Conservation (phyloP, 2,797 vertebrate genomes). For the Pelochelys cantorii region DNA sequence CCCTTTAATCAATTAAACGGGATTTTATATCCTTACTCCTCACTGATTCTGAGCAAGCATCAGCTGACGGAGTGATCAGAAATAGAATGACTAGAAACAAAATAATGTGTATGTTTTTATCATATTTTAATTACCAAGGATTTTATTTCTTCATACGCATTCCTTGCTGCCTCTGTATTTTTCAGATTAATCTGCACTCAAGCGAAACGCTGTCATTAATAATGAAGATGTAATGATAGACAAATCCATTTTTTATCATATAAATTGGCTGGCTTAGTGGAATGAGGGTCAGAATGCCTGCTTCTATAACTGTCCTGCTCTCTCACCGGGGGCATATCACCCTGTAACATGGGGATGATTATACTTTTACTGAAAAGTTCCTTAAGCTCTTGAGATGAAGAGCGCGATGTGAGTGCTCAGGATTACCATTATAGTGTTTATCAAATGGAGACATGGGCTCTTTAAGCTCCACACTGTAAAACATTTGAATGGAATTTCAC, state of each 20-base stretch:
- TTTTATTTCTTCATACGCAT: background rate
- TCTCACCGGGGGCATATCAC: background rate
- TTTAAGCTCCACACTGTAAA: rapidly evolving
- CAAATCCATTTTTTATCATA: constrained; percentile 20
- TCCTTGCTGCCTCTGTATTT: background rate
- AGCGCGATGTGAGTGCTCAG: background rate
- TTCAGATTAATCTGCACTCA: constrained; percentile 40
- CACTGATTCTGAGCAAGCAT: constrained; percentile 66
- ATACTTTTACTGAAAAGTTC: background rate
- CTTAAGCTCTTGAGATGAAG: background rate
- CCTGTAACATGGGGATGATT: background rate
- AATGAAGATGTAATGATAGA: constrained; percentile 65
- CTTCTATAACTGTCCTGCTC: background rate
- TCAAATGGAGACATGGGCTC: rapidly evolving
- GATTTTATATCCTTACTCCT: background rate
- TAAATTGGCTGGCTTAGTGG: background rate
- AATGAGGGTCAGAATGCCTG: constrained; percentile 28
- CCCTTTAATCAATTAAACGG: too few species aligned
- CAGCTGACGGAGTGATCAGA: constrained; percentile 41
- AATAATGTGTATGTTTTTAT: constrained; percentile 29
- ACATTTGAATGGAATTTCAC: rapidly evolving
- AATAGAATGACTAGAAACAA: constrained; percentile 30
- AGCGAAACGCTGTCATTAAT: constrained; percentile 27
- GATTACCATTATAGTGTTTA: background rate
- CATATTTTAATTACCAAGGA: background rate